A percentile compares a stretch with the other conserved stretches of the same genome.
Conservation (phyloP, 2,888 invertebrate genomes). For the Thysanoteuthis rhombus region DNA sequence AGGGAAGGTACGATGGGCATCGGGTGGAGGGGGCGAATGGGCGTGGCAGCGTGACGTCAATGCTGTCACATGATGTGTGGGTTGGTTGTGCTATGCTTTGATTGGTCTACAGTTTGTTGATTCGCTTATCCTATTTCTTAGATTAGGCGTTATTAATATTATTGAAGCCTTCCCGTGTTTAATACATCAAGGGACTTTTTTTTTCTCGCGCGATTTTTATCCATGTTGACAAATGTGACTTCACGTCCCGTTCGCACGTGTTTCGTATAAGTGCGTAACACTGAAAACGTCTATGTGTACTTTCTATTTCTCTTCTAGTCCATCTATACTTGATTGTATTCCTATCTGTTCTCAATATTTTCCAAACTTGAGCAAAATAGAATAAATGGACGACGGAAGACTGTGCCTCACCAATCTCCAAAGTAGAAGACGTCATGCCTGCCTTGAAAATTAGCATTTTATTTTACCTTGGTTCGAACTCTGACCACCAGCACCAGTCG, state of each 20-base stretch:
- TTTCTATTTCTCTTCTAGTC: too few relatives aligned
- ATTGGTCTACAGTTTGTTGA: neutral
- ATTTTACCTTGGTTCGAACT: too few relatives aligned
- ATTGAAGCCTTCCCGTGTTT: neutral
- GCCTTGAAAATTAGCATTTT: too few relatives aligned
- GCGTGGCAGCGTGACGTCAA: neutral
- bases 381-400: too few relatives aligned
- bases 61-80: neutral
- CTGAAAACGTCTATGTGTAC: too few relatives aligned
- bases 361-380: too few relatives aligned
- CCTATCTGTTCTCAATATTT: too few relatives aligned
- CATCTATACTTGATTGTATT: too few relatives aligned
- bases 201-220: neutral
- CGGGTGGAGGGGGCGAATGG: neutral
- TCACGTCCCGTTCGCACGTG: neutral
- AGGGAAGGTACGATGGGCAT: neutral
- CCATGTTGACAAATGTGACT: neutral
- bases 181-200: neutral
- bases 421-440: too few relatives aligned
- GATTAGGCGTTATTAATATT: neutral
- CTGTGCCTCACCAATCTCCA: too few relatives aligned
- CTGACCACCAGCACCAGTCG: too few relatives aligned
- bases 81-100: neutral
- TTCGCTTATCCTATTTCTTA: neutral
- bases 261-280: neutral